phyloP scores from a whole-genome alignment of 92 coral and sea anemone species.

The Zoanthus sociatus region DNA sequence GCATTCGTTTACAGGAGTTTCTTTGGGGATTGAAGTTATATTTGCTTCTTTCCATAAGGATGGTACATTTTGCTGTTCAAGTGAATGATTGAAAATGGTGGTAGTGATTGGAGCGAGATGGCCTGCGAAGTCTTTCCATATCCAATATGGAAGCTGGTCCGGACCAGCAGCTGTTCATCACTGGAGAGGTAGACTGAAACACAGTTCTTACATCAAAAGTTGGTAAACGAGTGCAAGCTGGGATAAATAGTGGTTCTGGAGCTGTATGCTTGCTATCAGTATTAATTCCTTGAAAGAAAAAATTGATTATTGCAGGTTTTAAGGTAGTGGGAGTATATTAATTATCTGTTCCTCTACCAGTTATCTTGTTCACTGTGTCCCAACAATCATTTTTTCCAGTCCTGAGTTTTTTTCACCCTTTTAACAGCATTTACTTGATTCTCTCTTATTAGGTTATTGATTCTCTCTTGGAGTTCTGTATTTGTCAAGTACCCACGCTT shows the following conservation, averaged over 20 bases:
- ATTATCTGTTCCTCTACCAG: slow-evolving; percentile 60
- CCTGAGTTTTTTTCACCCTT: slow-evolving; percentile 39
- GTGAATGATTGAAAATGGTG: too few relatives aligned
- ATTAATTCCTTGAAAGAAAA: slow-evolving; percentile 54
- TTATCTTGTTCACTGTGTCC: slow-evolving; percentile 66
- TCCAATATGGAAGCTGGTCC: slow-evolving; percentile 36
- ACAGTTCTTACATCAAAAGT: slow-evolving; percentile 20
- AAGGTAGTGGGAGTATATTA: slow-evolving; percentile 43
- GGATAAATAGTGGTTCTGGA: slow-evolving; percentile 54
- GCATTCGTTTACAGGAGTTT: too few relatives aligned
- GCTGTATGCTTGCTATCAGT: slow-evolving; percentile 54
- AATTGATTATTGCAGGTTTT: slow-evolving; percentile 53
- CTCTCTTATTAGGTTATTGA: slow-evolving; percentile 56
- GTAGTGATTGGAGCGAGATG: slow-evolving; percentile 47
- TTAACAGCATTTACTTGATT: slow-evolving; percentile 62
- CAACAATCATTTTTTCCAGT: slow-evolving; percentile 68
- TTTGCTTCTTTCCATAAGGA: too few relatives aligned
- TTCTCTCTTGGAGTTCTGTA: slow-evolving; percentile 38
- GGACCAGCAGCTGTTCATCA: slow-evolving; percentile 47
- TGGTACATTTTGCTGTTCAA: too few relatives aligned
- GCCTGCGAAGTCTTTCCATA: slow-evolving; percentile 34
- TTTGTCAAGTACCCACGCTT: slow-evolving; percentile 20
- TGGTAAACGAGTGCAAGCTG: slow-evolving; percentile 60
- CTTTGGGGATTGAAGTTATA: too few relatives aligned
- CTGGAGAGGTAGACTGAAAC: background rate